Evolutionary conservation across 1,140 invertebrate genomes (phyloP).

Genomic region (Chionoecetes opilio): DNA sequence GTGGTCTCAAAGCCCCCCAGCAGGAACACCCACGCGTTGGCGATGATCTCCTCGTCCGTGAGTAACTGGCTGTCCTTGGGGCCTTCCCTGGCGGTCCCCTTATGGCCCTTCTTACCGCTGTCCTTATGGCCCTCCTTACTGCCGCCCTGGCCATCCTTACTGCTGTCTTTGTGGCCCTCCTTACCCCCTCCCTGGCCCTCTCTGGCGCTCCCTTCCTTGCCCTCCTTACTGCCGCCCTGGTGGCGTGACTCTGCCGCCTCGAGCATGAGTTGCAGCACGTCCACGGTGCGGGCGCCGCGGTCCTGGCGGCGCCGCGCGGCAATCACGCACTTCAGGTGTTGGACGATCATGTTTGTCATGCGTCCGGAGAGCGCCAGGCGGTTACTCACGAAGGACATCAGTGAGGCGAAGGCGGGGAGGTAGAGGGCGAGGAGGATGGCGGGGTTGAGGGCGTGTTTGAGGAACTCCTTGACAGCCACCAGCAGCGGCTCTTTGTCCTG

Average conservation of each 20-base stretch:
- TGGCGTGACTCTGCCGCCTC: slow-evolving; percentile 74
- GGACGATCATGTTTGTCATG: slow-evolving; percentile 83
- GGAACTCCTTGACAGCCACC: slow-evolving; percentile 82
- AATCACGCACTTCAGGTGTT: slow-evolving; percentile 82
- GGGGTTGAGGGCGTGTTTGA: slow-evolving; percentile 82
- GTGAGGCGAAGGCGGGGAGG: slow-evolving; percentile 82
- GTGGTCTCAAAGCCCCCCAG: slow-evolving; percentile 85
- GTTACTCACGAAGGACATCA: slow-evolving; percentile 82
- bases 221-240: not conserved
- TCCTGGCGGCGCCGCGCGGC: slow-evolving; percentile 78
- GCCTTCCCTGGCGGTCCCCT: slow-evolving; percentile 27
- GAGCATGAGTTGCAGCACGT: slow-evolving; percentile 81
- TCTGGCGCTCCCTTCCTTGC: too few species aligned
- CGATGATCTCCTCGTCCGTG: slow-evolving; percentile 84
- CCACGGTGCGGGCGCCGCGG: slow-evolving; percentile 61
- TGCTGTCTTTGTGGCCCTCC: too few species aligned
- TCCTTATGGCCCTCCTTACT: slow-evolving; percentile 56
- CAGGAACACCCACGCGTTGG: slow-evolving; percentile 84
- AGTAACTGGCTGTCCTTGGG: slow-evolving; percentile 80
- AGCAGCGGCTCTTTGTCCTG: slow-evolving; percentile 83
- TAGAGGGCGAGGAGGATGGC: slow-evolving; percentile 82
- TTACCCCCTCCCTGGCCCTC: too few species aligned
- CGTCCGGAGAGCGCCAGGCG: slow-evolving; percentile 82
- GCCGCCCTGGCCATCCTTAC: slow-evolving; percentile 33
- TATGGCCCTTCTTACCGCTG: not conserved